Conservation (phyloP, 2,113 vertebrate species). For the Hyaena hyaena region DNA sequence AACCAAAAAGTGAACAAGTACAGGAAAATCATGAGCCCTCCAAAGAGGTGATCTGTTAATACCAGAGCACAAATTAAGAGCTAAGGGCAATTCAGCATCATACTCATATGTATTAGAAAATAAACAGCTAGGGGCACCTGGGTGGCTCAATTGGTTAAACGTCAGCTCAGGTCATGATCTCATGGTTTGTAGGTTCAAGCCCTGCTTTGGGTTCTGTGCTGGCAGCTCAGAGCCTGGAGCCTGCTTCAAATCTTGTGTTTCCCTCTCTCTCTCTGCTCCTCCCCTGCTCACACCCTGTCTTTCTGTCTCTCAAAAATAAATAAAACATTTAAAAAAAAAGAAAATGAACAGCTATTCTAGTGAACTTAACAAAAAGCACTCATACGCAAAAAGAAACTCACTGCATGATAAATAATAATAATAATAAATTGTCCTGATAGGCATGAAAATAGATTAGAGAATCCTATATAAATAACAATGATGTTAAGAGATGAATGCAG, state of each 20-base stretch:
- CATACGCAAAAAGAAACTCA: neutral
- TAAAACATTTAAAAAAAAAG: too few relatives aligned
- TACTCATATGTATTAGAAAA: fast-evolving
- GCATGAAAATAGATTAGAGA: neutral
- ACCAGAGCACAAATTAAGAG: too few relatives aligned
- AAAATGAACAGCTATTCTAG: neutral
- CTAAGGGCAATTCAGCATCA: fast-evolving
- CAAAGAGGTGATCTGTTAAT: neutral
- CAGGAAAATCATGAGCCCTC: neutral
- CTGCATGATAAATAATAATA: neutral
- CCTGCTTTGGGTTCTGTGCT: too few relatives aligned
- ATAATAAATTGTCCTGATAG: neutral
- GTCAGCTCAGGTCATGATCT: too few relatives aligned
- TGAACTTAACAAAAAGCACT: neutral
- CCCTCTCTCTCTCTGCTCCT: too few relatives aligned
- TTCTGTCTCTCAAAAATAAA: too few relatives aligned
- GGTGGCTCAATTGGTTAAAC: too few relatives aligned
- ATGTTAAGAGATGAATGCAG: neutral
- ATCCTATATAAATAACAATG: neutral
- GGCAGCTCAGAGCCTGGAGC: too few relatives aligned
- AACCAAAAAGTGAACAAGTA: neutral
- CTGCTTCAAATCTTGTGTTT: too few relatives aligned
- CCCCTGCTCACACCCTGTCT: too few relatives aligned
- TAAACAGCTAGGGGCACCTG: neutral
- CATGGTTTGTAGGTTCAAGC: too few relatives aligned